Conservation (phyloP, 2,888 invertebrate species). For the Amphipyra tragopoginis region DNA sequence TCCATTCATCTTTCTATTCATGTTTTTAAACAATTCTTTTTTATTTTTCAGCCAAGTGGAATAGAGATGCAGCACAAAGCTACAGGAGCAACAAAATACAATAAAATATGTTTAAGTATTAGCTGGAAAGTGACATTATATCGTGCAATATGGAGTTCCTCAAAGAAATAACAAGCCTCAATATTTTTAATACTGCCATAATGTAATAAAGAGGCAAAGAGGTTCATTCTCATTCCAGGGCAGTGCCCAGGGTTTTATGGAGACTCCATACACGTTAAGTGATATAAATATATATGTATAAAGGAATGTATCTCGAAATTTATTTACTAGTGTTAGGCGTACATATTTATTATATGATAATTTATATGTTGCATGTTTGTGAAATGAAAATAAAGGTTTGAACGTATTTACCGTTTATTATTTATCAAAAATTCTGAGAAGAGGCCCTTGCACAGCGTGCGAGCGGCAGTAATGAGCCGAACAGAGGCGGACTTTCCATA, state of each 20-base stretch:
- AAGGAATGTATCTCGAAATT: constrained; percentile 78
- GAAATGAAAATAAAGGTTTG: constrained; percentile 69
- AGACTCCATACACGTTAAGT: constrained; percentile 56
- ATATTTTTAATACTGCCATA: constrained; percentile 34
- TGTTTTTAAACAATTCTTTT: constrained; percentile 17
- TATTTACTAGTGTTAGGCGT: constrained; percentile 79
- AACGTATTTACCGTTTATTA: constrained; percentile 45
- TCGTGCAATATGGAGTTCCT: constrained; percentile 40
- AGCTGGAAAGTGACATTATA: constrained; percentile 71
- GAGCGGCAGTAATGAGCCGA: too few relatives aligned
- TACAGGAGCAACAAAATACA: constrained; percentile 50
- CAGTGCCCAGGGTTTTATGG: constrained; percentile 40
- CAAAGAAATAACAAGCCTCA: constrained; percentile 33
- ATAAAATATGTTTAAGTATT: constrained; percentile 78
- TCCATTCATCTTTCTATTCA: too few relatives aligned
- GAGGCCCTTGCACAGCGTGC: too few relatives aligned
- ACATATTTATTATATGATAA: constrained; percentile 80
- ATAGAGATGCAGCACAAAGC: constrained; percentile 60
- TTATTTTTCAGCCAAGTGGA: constrained; percentile 82
- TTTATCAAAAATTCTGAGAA: not conserved
- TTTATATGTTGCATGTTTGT: constrained; percentile 75
- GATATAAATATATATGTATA: constrained; percentile 71
- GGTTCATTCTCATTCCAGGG: constrained; percentile 45
- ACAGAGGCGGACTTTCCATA: too few relatives aligned
- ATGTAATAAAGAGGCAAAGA: constrained; percentile 27